Base-by-base conservation (phyloP, 1,140 invertebrate genomes). In the Trichoplusia ni region DNA sequence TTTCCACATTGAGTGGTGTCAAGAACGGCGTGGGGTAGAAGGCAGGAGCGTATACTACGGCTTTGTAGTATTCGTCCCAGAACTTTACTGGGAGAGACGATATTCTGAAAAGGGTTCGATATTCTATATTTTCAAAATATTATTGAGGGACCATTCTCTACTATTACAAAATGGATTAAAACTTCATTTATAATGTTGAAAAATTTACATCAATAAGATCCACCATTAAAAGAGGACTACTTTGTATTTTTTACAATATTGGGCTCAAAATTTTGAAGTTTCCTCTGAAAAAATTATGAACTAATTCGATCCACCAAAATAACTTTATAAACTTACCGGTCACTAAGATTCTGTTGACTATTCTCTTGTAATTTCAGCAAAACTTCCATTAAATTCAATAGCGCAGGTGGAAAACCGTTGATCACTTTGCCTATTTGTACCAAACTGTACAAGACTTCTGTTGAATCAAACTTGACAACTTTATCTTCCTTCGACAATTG, bases 61-160 rank as follows among this genome's bases (percentile, higher is more conserved):
- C 40, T 56, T 84, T 83, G 60, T 87, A 87, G 27, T 82, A 74
- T 63, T 87, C 81, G 25, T 82, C 79, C 81, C 80, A 85, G 53
- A 89, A 86, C 19, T 61, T 79, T 1, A 66, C 62, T 9, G 76
- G 68, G 4, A 88, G 21, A n/a, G 81, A 81, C 19, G 84, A 86
- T 51, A 82, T 70, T 29, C 87, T 89, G 63, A 62, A 85, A 84
- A n/a, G n/a, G n/a, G n/a, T n/a, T n/a, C n/a, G n/a, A n/a, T n/a
- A n/a, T n/a, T n/a, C n/a, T n/a, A n/a, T n/a, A n/a, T n/a, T n/a
- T n/a, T n/a, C n/a, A n/a, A n/a, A n/a, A n/a, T n/a, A n/a, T n/a
- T n/a, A n/a, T n/a, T n/a, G n/a, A n/a, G n/a, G n/a, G n/a, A n/a
- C n/a, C n/a, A n/a, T n/a, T n/a, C n/a, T n/a, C n/a, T n/a, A n/a